These are phyloP conservation scores for Romanomermis culicivorax DNA, from an alignment of 2,888 invertebrate species.

Conservation along the genomic window DNA sequence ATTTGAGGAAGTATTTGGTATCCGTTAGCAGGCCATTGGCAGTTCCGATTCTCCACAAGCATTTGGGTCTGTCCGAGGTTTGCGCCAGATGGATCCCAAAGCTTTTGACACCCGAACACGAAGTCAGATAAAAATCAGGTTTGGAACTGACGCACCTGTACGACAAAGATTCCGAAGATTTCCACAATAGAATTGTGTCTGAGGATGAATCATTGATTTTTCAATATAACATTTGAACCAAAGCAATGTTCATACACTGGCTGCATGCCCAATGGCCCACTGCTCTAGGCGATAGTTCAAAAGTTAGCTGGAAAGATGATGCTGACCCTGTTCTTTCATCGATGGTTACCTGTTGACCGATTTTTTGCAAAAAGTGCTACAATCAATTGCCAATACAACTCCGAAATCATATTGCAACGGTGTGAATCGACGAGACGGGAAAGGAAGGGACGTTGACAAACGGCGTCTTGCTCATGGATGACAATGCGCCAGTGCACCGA, in stretches of 20 bases:
- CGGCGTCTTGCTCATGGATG: slow-evolving; percentile 8
- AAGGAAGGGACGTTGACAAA: neutral
- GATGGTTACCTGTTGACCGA: slow-evolving; percentile 11
- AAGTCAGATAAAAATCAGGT: neutral
- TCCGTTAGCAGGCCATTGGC: neutral
- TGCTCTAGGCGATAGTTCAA: slow-evolving; percentile 6
- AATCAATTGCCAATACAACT: slow-evolving; percentile 13
- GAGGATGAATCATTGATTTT: slow-evolving; percentile 28
- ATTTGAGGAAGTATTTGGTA: neutral
- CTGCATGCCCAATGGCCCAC: neutral
- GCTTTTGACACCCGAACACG: slow-evolving; percentile 22
- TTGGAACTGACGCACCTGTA: slow-evolving; percentile 2
- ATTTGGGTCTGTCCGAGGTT: slow-evolving; percentile 1
- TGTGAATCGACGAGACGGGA: slow-evolving; percentile 4
- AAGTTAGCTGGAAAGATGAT: slow-evolving; percentile 11
- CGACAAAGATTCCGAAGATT: neutral
- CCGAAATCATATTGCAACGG: slow-evolving; percentile 8
- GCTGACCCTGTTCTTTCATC: slow-evolving; percentile 13
- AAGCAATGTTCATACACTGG: slow-evolving; percentile 1
- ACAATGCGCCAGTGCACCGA: slow-evolving; percentile 11
- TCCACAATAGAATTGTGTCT: slow-evolving; percentile 21
- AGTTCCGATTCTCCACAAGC: neutral
- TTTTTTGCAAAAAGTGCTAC: slow-evolving; percentile 12
- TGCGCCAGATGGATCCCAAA: slow-evolving; percentile 25
- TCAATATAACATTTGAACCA: neutral